Base-by-base conservation (phyloP, 1,140 invertebrate species). In the Cydia pomonella region DNA sequence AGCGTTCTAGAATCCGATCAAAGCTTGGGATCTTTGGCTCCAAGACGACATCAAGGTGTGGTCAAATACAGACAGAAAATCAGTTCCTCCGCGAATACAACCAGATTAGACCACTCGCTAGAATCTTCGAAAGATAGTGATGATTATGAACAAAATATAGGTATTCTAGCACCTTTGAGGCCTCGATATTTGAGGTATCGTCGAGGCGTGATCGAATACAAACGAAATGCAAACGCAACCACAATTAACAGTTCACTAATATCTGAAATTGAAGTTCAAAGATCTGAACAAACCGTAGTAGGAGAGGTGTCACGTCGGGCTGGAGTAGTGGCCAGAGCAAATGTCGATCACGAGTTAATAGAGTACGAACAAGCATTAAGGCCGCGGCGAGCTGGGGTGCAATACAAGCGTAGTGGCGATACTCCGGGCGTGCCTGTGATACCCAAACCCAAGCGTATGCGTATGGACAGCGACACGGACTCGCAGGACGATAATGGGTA, bases 391-490 rank as follows among this genome's bases (percentile, higher is more conserved):
- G 53, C 53, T 21, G 53, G 21, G 21, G 53, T 59, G 53, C 9
- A 10, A n/a, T 59, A 59, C 21, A 59, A 23, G 53, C 53, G 21
- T 59, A 21, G 53, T 21, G 53, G 53, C 21, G n/a, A 23, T 59
- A 59, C 53, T 23, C 21, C 53, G 53, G 21, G 53, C 21, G 53
- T 59, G 53, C 1, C 53, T 21, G 53, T 23, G 1, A 0, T 12
- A 12, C 53, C 53, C 1, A 59, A 23, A 23, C 53, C 53, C 9
- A 59, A 59, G 53, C 53, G 53, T 18, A 23, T 59, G 53, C 53
- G 53, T 23, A 10, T 59, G 53, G 53, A 59, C 53, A 59, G 53
- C 53, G 53, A 59, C 21, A 59, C 53, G 10, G 53, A 59, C 21
- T 59, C 53, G 18, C 53, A 59, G 53, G 53, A 59, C 18, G 53